These are phyloP conservation scores for Bombylius discolor DNA, from an alignment of 2,888 invertebrate species.

Conservation along the genomic window DNA sequence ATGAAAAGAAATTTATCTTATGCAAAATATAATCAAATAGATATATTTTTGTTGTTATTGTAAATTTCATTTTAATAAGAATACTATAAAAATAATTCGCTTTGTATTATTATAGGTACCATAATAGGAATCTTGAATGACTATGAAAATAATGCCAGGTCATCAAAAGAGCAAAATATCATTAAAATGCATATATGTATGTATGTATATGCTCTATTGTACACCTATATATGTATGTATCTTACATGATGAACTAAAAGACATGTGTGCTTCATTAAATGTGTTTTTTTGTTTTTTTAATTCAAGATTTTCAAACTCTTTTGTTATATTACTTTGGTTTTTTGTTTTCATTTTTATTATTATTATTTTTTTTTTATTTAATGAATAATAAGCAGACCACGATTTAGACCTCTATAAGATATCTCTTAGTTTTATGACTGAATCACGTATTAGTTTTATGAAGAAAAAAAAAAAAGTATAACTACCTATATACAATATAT, in stretches of 20 bases:
- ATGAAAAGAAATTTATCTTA: not conserved
- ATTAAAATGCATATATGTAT: not conserved
- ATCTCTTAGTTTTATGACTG: not conserved
- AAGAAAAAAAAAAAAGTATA: not conserved
- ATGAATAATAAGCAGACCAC: constrained; percentile 6
- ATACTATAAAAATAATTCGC: no score
- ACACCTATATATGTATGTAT: no score
- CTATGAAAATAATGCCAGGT: constrained; percentile 2
- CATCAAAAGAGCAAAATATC: not conserved
- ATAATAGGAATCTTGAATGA: not conserved
- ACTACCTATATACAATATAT: not conserved
- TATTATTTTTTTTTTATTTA: no score
- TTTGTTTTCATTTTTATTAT: not conserved
- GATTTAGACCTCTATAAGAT: constrained; percentile 2
- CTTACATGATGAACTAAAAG: no score
- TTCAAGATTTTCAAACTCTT: not conserved
- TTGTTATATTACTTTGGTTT: no score
- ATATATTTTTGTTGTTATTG: not conserved
- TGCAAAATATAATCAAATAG: not conserved
- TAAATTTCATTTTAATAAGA: no score
- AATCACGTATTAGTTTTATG: constrained; percentile 9
- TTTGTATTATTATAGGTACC: not conserved
- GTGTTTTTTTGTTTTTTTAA: not conserved
- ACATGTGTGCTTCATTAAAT: no score
- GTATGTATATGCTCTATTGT: not conserved